Evolutionary conservation across 2,113 vertebrate genomes (phyloP).

Genomic region (Porphyrio hochstetteri): DNA sequence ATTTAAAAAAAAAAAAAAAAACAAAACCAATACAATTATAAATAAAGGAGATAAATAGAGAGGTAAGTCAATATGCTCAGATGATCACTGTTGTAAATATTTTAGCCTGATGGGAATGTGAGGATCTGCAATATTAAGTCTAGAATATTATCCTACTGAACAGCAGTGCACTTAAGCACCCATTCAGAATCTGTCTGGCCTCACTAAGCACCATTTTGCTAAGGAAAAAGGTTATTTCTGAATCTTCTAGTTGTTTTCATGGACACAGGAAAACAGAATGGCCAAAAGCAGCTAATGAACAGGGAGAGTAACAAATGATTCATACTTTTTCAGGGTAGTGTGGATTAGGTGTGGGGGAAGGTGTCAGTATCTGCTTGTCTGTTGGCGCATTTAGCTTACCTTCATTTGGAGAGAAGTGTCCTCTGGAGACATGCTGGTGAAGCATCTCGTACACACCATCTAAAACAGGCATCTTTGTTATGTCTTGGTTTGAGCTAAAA

Average conservation of each 20-base stretch:
- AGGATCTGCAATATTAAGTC: background rate
- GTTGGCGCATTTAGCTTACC: background rate
- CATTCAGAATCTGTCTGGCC: background rate
- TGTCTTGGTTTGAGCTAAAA: background rate
- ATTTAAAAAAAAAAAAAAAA: background rate
- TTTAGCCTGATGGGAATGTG: background rate
- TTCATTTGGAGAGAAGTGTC: background rate
- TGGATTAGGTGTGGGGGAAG: too few relatives aligned
- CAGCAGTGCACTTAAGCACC: background rate
- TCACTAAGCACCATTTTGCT: background rate
- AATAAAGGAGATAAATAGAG: background rate
- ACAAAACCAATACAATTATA: background rate
- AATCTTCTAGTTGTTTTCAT: background rate
- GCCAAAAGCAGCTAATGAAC: background rate
- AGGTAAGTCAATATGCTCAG: background rate
- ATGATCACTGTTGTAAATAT: background rate
- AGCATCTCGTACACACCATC: background rate
- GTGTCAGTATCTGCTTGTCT: background rate
- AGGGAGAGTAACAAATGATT: background rate
- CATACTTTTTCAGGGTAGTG: accelerated
- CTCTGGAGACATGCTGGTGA: background rate
- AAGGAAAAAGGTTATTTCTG: background rate
- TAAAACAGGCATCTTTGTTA: background rate
- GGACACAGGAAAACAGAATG: background rate
- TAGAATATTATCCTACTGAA: background rate